Evolutionary conservation across 2,113 vertebrate genomes (phyloP), one percentile per base, ranked within the genome.

Genomic region (Leptobrachium leishanense): DNA sequence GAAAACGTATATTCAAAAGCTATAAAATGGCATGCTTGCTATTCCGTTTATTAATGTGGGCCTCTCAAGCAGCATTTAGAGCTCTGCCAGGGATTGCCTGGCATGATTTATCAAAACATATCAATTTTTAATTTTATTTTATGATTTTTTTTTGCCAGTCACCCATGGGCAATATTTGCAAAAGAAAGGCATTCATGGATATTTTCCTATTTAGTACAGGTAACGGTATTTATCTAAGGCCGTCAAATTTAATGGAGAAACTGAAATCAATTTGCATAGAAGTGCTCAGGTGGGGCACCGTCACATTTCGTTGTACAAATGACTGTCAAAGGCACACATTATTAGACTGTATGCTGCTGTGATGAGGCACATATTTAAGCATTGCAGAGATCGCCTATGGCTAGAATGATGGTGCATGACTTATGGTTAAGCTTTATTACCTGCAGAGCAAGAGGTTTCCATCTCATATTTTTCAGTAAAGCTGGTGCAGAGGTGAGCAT

Each of bases 401-500:
- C 89, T 93, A 92, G 90, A 90, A 94, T 92, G 93, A 94, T 92
- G 92, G 92, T 87, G 90, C 90, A 93, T 93, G 93, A 92, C 91
- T 93, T 92, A 93, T 93, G 91, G 93, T 93, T 91, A 92, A 92
- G 90, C 92, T 94, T 94, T 89, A 88, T 95, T 94, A 99, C 97
- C 97, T 99, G 98, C 92, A 99, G 95, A 92, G 98, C 97, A 89
- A 99, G 95, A 88, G 98, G 97, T 90, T 99, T 99, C 97, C 98
- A 99, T 93, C 98, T 96, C 98, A 99, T 98, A 95, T 99, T 99
- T 96, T 99, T 99, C 91, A 99, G 96, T 94, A 98, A 95, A 83
- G 97, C 97, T 85, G 97, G 97, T 93, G 97, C 96, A 84, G 97
- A 98, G 91, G 96, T 98, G 89, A 99, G 97, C 88, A 97, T 99